These are phyloP conservation scores for Drosophila funebris DNA, from an alignment of 1,140 invertebrate genomes.

Conservation along the genomic window DNA sequence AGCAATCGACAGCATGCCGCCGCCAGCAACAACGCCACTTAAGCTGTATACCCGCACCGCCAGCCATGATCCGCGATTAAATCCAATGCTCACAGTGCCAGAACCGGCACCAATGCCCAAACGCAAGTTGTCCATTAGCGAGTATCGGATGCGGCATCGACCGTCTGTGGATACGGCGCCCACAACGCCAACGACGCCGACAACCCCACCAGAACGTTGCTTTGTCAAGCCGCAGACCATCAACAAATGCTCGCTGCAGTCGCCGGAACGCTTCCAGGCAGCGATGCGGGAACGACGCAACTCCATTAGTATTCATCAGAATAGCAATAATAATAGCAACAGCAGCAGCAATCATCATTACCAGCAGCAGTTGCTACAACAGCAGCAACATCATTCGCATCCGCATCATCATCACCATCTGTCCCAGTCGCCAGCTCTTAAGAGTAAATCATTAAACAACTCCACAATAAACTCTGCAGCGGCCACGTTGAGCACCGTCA, in stretches of 20 bases:
- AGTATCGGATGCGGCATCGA: constrained; percentile 79
- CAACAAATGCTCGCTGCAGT: constrained; percentile 71
- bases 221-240: constrained; percentile 68
- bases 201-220: constrained; percentile 50
- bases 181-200: constrained; percentile 36
- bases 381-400: constrained; percentile 27
- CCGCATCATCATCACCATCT: constrained; percentile 10
- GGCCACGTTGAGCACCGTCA: constrained; percentile 64
- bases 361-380: constrained; percentile 19
- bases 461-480: constrained; percentile 37
- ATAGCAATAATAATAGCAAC: constrained; percentile 14
- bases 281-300: constrained; percentile 67
- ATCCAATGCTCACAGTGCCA: constrained; percentile 74
- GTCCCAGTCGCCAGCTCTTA: constrained; percentile 20
- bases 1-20: constrained; percentile 45
- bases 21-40: constrained; percentile 55
- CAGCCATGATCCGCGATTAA: constrained; percentile 80
- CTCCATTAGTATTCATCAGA: constrained; percentile 65
- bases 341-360: constrained; percentile 12
- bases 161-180: constrained; percentile 68
- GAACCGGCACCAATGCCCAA: constrained; percentile 79
- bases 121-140: constrained; percentile 81
- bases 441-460: constrained; percentile 23
- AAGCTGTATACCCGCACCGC: constrained; percentile 75
- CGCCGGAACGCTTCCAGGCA: constrained; percentile 68